A percentile compares a stretch with the other conserved stretches of the same genome.
These are phyloP conservation scores for Zaprionus kolodkinae DNA, from an alignment of 1,140 invertebrate genomes.

Conservation along the genomic window DNA sequence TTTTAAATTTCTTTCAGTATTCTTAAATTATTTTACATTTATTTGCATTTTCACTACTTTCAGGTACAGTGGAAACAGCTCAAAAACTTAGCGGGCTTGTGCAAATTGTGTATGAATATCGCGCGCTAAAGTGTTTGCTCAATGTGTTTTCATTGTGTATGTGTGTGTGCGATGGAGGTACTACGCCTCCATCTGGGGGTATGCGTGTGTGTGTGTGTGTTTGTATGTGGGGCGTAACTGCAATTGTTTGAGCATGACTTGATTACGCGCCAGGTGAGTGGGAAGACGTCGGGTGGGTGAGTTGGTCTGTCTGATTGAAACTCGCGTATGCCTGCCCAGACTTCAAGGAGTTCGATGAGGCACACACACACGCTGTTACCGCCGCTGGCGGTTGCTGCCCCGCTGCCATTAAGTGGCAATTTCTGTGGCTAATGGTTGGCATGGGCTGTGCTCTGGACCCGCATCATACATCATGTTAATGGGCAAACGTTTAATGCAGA, in stretches of 20 bases:
- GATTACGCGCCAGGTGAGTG: constrained; percentile 38
- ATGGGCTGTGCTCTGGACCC: constrained; percentile 15
- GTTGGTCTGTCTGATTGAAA: constrained; percentile 20
- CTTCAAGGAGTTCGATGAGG: constrained; percentile 29
- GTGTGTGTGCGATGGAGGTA: background rate
- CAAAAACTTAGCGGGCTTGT: constrained; percentile 3
- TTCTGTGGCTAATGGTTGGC: constrained; percentile 51
- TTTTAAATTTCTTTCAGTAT: background rate
- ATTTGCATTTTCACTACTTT: background rate
- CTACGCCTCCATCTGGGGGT: too few relatives aligned
- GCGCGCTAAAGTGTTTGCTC: constrained; percentile 43
- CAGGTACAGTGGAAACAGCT: constrained; percentile 22
- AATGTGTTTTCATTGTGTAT: constrained; percentile 37
- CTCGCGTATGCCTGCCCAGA: constrained; percentile 13
- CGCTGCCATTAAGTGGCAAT: constrained; percentile 55
- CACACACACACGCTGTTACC: background rate
- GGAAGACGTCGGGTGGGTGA: background rate
- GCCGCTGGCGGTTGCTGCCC: constrained; percentile 8
- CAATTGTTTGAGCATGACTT: constrained; percentile 56
- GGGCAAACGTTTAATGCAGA: constrained; percentile 54
- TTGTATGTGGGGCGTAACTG: constrained; percentile 12
- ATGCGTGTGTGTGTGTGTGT: background rate
- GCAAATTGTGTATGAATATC: constrained; percentile 50
- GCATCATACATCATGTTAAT: constrained; percentile 57
- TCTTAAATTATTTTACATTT: background rate